Evolutionary conservation across 2,888 invertebrate species (phyloP).

Genomic region (Eupithecia subumbrata): DNA sequence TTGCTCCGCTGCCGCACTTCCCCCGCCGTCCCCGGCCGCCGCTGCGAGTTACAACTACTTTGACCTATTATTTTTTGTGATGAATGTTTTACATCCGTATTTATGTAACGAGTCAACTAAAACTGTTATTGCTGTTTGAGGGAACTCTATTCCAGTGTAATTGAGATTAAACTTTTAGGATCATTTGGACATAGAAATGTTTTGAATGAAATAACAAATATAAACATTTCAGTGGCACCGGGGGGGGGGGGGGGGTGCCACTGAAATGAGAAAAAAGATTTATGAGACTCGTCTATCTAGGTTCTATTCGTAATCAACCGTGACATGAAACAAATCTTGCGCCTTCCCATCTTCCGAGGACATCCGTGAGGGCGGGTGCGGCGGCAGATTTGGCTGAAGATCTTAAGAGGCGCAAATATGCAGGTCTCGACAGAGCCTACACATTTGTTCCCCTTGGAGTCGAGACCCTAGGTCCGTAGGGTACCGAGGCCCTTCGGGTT

Average conservation of each 20-base stretch:
- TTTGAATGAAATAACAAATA: background rate
- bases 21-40: background rate
- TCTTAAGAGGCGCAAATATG: too few relatives aligned
- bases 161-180: constrained; percentile 7
- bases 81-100: constrained; percentile 13
- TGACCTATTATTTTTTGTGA: constrained; percentile 32
- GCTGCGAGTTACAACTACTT: constrained; percentile 27
- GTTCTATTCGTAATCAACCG: too few relatives aligned
- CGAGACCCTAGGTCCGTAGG: too few relatives aligned
- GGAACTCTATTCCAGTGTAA: constrained; percentile 1
- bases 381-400: too few relatives aligned
- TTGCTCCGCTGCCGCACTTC: background rate
- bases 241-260: too few relatives aligned
- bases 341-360: too few relatives aligned
- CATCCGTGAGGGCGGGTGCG: too few relatives aligned
- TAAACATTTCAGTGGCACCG: too few relatives aligned
- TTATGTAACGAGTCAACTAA: constrained; percentile 14
- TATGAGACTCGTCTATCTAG: background rate
- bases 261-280: background rate
- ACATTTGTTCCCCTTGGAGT: too few relatives aligned
- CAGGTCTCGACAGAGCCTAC: too few relatives aligned
- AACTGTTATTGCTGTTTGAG: constrained; percentile 11
- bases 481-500: too few relatives aligned
- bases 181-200: background rate
- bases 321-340: too few relatives aligned